A percentile compares a stretch with the other conserved stretches of the same genome.
phyloP scores from a whole-genome alignment of 1,140 invertebrate species.

The Teleogryllus occipitalis region DNA sequence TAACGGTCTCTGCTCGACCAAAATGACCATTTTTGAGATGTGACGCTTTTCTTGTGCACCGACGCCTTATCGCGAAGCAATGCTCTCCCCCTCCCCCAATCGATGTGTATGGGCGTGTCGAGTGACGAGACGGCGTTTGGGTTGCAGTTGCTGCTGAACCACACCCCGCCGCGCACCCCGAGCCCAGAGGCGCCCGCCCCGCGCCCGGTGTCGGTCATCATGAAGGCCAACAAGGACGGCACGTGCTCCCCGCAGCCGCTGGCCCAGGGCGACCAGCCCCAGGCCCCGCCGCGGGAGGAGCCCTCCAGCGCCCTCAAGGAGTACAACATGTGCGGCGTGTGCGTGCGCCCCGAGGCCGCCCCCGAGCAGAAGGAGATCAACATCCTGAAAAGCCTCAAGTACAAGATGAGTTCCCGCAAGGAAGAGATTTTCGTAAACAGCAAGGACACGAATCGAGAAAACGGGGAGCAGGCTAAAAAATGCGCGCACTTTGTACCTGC shows the following conservation, averaged over 20 bases:
- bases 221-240: constrained; percentile 67
- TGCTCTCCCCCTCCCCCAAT: too few relatives aligned
- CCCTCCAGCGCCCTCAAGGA: neutral
- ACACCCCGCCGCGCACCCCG: constrained; percentile 39
- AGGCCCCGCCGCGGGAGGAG: neutral
- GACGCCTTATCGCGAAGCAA: too few relatives aligned
- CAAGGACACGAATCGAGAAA: constrained; percentile 44
- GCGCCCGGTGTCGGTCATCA: constrained; percentile 61
- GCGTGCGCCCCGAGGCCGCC: neutral
- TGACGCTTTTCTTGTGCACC: too few relatives aligned
- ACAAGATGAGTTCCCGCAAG: constrained; percentile 63
- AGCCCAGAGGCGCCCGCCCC: constrained; percentile 34
- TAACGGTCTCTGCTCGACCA: too few relatives aligned
- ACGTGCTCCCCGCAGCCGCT: constrained; percentile 48
- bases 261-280: neutral
- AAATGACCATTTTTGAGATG: too few relatives aligned
- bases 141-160: constrained; percentile 35
- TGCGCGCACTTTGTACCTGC: constrained; percentile 14
- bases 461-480: neutral
- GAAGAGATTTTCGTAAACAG: constrained; percentile 49
- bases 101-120: too few relatives aligned
- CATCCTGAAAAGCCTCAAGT: constrained; percentile 63
- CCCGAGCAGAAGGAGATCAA: constrained; percentile 34
- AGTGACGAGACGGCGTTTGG: neutral
- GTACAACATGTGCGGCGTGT: neutral